Percentiles rank a stretch among this genome's conserved stretches.
Conservation (phyloP, 2,888 invertebrate species). For the Hyalella azteca region DNA sequence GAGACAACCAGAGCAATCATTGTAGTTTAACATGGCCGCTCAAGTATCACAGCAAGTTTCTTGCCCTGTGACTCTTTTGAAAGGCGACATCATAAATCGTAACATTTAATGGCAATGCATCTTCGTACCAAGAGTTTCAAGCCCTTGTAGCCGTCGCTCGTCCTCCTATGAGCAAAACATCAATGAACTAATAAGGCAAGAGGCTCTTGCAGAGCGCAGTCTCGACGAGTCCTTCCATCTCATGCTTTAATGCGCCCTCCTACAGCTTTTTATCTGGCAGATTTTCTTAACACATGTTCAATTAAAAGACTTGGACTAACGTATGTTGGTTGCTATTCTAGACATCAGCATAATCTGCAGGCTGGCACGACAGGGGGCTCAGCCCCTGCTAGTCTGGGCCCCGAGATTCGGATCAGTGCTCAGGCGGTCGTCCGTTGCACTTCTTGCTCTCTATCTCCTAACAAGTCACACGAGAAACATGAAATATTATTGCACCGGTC, state of each 20-base stretch:
- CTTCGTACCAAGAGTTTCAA: neutral
- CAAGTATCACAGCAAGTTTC: no score
- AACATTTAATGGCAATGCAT: constrained; percentile 6
- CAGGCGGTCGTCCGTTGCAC: constrained; percentile 1
- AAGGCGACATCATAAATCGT: neutral
- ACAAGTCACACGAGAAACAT: constrained; percentile 11
- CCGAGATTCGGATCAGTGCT: constrained; percentile 25
- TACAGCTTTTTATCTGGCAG: constrained; percentile 27
- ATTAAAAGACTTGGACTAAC: constrained; percentile 19
- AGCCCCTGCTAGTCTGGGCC: neutral
- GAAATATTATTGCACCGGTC: constrained; percentile 1
- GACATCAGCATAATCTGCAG: constrained; percentile 33
- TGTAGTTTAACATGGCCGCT: no score
- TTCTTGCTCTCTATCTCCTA: constrained; percentile 12
- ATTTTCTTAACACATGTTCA: constrained; percentile 31
- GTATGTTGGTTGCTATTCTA: constrained; percentile 25
- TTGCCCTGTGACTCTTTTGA: no score
- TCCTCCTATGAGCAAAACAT: neutral
- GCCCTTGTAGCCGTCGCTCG: constrained; percentile 2
- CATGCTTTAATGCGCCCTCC: constrained; percentile 25
- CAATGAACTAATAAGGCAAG: constrained; percentile 24
- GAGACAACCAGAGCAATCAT: no score
- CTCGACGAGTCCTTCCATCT: constrained; percentile 11
- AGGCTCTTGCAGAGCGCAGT: neutral
- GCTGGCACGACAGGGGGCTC: constrained; percentile 6